A percentile compares a stretch with the other conserved stretches of the same genome.
phyloP scores from a whole-genome alignment of 2,113 vertebrate species.

The Cyprinus carpio region DNA sequence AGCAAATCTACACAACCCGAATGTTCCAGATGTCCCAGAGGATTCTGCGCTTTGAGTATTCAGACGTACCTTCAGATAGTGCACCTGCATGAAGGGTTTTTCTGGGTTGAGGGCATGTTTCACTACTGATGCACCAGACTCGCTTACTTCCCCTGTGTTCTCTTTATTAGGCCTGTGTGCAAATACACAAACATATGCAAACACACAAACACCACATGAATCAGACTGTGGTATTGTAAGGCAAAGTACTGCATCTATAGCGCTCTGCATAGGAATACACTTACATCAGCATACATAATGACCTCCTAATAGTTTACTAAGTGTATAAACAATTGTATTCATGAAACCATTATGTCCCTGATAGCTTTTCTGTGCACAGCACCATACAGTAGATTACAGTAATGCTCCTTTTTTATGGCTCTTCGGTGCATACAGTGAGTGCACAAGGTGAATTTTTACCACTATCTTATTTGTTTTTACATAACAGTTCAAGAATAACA shows the following conservation, averaged over 20 bases:
- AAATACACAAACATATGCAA: slow-evolving; percentile 39
- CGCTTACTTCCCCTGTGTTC: slow-evolving; percentile 82
- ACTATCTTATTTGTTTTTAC: not conserved
- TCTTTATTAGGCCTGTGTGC: slow-evolving; percentile 87
- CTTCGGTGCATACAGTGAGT: not conserved
- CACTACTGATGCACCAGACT: slow-evolving; percentile 86
- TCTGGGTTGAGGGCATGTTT: slow-evolving; percentile 93
- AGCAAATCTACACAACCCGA: not conserved
- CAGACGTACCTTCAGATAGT: slow-evolving; percentile 91
- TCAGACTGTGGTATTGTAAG: slow-evolving; percentile 16
- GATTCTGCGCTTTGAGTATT: not conserved
- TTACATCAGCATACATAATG: slow-evolving; percentile 49
- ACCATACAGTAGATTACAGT: slow-evolving; percentile 27
- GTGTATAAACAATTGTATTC: slow-evolving; percentile 26
- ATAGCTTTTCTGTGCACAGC: slow-evolving; percentile 18
- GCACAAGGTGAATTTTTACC: not conserved
- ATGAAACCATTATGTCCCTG: slow-evolving; percentile 28
- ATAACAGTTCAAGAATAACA: not conserved
- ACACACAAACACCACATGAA: slow-evolving; percentile 33
- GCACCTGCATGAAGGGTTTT: slow-evolving; percentile 95
- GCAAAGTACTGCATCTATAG: slow-evolving; percentile 45
- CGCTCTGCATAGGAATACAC: slow-evolving; percentile 35
- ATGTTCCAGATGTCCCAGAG: not conserved
- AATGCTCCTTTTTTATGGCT: slow-evolving; percentile 11
- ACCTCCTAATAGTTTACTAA: slow-evolving; percentile 49